Conservation (phyloP, 1,140 invertebrate genomes). For the Dreissena polymorpha region DNA sequence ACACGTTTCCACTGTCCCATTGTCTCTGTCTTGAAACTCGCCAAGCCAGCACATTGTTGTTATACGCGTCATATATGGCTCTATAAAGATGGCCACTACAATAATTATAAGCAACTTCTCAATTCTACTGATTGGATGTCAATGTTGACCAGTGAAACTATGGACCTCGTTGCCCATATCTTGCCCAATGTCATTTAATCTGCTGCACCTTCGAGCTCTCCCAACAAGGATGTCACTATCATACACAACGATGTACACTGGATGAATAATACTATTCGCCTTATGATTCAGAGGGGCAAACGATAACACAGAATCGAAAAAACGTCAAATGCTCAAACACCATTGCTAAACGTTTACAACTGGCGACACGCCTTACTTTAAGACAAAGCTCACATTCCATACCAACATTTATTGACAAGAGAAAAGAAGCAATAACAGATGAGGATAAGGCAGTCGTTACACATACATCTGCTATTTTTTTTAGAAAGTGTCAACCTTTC, state of each 20-base stretch:
- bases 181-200: conserved; percentile 15
- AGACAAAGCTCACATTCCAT: not conserved
- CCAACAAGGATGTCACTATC: conserved; percentile 36
- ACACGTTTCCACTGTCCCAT: conserved; percentile 28
- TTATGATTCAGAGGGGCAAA: not conserved
- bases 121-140: not conserved
- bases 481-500: too few relatives aligned
- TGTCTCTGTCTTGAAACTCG: conserved; percentile 6
- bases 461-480: not conserved
- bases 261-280: not conserved
- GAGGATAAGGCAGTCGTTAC: not conserved
- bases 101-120: not conserved
- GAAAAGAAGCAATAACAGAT: not conserved
- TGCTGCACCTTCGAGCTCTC: conserved; percentile 24
- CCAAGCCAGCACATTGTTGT: not conserved
- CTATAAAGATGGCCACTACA: too few relatives aligned
- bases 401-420: not conserved
- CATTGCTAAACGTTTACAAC: not conserved
- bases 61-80: conserved; percentile 12
- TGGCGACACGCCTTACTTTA: not conserved
- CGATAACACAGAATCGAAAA: not conserved
- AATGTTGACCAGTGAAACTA: not conserved
- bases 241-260: conserved; percentile 37
- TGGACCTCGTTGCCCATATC: not conserved
- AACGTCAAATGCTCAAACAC: conserved; percentile 9